Base-by-base conservation (phyloP, 2,113 vertebrate genomes). In the Pangasianodon hypophthalmus region DNA sequence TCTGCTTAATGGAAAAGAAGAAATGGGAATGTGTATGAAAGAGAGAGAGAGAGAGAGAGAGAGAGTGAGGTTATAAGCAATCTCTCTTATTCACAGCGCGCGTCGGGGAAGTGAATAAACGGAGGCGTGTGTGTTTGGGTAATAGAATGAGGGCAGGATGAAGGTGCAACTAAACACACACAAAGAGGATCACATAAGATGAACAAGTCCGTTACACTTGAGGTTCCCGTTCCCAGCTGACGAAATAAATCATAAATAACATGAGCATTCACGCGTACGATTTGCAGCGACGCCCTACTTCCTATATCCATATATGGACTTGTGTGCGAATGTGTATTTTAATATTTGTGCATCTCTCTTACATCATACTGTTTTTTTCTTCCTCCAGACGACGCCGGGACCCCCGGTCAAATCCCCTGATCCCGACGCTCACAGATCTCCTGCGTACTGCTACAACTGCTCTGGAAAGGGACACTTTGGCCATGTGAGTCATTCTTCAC, bases 391-490 rank as follows among this genome's bases (percentile, higher is more conserved):
- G 37, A 91, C 82, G 29, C 1, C 1, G 0, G 95, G 95, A 41
- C 85, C 87, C 73, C 94, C 92, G 37, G 32, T 87, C 1, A 90
- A 62, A 67, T 85, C 54, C 69, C 14, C 26, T 1, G 10, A 19
- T 71, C 32, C 90, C 4, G 60, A 91, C 3, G 60, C 44, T 0
- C 91, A 41, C 13, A 87, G 58, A 19, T 92, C 62, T 14, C 89
- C 93, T 37, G 93, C 93, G 14, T 96, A 92, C 93, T 96, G 96
- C 90, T 96, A 93, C 92, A 96, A 96, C 95, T 96, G 96, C 87
- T 94, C 96, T 84, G 90, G n/a, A 37, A 94, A 73, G 86, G 96
- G 96, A 91, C 96, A 96, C 92, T 96, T 95, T 80, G 96, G 96
- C 37, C 92, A 94, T 46, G 96, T 96, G 91, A 95, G 96, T 94